phyloP scores from a whole-genome alignment of 1,140 invertebrate genomes.

The Zaprionus inermis region DNA sequence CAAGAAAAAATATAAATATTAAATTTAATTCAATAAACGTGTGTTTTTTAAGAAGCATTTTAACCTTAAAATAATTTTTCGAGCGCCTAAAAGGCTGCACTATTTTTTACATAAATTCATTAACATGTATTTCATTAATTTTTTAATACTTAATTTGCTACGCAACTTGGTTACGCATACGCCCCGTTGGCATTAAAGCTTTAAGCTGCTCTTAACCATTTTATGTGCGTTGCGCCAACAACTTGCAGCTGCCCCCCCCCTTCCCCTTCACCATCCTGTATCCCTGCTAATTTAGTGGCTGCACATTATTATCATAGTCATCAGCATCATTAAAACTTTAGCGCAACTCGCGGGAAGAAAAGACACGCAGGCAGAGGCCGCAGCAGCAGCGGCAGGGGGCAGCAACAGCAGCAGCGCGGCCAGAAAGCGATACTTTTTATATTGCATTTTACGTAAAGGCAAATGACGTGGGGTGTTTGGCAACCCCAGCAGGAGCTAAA shows the following conservation, averaged over 20 bases:
- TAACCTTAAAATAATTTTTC: no score
- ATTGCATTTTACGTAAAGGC: conserved; percentile 78
- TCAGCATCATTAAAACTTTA: conserved; percentile 80
- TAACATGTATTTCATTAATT: not conserved
- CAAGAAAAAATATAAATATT: no score
- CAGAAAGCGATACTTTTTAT: conserved; percentile 77
- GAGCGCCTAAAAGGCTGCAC: no score
- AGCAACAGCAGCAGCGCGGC: conserved; percentile 18
- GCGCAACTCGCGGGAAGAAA: conserved; percentile 63
- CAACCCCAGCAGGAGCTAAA: conserved; percentile 1
- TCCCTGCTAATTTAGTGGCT: conserved; percentile 75
- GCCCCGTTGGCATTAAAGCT: not conserved
- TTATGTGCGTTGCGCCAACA: conserved; percentile 27
- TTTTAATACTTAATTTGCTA: not conserved
- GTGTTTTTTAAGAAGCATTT: no score
- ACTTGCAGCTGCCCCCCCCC: not conserved
- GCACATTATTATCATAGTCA: conserved; percentile 81
- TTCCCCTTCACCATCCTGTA: conserved; percentile 11
- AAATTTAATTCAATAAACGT: no score
- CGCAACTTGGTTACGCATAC: conserved; percentile 13
- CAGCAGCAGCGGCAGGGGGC: not conserved
- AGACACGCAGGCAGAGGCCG: conserved; percentile 14
- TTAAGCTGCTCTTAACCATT: conserved; percentile 42
- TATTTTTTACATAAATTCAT: not conserved
- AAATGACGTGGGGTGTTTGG: conserved; percentile 46